phyloP scores from a whole-genome alignment of 2,888 invertebrate genomes.

The Sphinx pinastri region DNA sequence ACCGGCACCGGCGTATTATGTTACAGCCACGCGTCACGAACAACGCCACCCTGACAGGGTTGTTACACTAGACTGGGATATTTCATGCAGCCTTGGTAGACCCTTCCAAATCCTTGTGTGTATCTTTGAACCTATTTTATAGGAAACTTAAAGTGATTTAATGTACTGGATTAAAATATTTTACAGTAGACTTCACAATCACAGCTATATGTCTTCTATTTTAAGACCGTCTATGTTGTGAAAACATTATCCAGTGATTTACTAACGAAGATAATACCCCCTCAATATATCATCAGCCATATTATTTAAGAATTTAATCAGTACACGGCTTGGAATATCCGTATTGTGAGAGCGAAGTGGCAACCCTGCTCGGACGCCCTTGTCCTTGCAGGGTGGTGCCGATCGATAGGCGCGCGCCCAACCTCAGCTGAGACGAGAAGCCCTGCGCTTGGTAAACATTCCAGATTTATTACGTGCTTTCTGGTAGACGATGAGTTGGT shows the following conservation, averaged over 20 bases:
- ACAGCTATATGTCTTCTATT: too few relatives aligned
- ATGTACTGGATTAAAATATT: too few relatives aligned
- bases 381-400: conserved; percentile 60
- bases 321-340: not conserved
- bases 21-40: conserved; percentile 44
- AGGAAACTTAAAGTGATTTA: not conserved
- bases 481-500: not conserved
- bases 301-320: not conserved
- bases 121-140: not conserved
- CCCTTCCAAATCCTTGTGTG: too few relatives aligned
- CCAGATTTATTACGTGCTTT: conserved; percentile 11
- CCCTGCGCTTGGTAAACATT: conserved; percentile 26
- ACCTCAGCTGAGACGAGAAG: conserved; percentile 43
- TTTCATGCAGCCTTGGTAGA: not conserved
- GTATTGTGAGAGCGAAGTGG: not conserved
- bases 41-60: conserved; percentile 36
- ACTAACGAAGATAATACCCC: too few relatives aligned
- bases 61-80: not conserved
- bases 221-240: too few relatives aligned
- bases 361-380: conserved; percentile 55
- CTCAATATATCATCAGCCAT: too few relatives aligned
- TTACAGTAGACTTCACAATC: too few relatives aligned
- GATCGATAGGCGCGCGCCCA: conserved; percentile 76
- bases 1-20: conserved; percentile 43
- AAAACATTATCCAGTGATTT: too few relatives aligned